Base-by-base conservation (phyloP, 1,140 invertebrate species). In the Dryas iulia region DNA sequence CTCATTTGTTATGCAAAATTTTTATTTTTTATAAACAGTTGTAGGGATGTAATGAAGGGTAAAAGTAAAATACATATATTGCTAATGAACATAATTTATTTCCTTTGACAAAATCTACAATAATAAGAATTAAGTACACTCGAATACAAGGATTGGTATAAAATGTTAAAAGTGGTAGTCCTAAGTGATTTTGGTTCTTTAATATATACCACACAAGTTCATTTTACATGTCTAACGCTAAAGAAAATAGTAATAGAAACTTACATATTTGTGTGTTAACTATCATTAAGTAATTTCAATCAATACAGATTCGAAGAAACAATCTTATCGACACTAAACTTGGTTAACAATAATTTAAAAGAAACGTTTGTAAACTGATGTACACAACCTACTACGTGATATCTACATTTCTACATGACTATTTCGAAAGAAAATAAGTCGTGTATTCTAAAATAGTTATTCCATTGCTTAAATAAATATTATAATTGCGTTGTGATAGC, bases 71-170 rank as follows among this genome's bases (percentile, higher is more conserved):
- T 66, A 78, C 76, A 65, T 71, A 69, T 70, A 70, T 85, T 18
- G 81, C 86, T 91, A 90, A 88, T 91, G 79, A 89, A 87, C 86
- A 88, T 91, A 87, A 83, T 91, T 91, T 90, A 89, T 91, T 89
- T 84, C 81, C 79, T 83, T 89, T 91, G 89, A 92, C 87, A 92
- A 92, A 92, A 92, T 91, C 90, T 92, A 92, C 87, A 91, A 77
- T 90, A 87, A 80, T 88, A 87, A 84, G 86, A 89, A 78, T 88
- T 91, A 91, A 91, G 89, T 91, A 91, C 89, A 87, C 84, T 89
- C 88, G 81, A 91, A 89, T 91, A 89, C 82, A 91, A 89, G 89
- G 85, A 86, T 90, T 87, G 86, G 89, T 91, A 91, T 88, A 89
- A 90, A 91, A 90, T 85, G 82, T 91, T 87, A 83, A 82, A 86